Evolutionary conservation across 2,113 vertebrate genomes (phyloP), one percentile per base, ranked within the genome.

Genomic region (Rallus limicola): DNA sequence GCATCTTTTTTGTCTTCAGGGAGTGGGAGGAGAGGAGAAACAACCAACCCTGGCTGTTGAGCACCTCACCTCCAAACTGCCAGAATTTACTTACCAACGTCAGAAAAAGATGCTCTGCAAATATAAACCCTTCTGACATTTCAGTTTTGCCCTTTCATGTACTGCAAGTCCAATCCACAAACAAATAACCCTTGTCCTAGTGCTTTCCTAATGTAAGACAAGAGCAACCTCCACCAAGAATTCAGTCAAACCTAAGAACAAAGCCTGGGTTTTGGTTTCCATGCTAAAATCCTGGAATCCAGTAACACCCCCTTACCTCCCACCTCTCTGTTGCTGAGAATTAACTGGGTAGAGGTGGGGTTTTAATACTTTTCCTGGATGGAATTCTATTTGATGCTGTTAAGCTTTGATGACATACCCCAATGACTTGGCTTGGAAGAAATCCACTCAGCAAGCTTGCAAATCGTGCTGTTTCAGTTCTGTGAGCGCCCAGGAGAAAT

Each of bases 371-470:
- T 93, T 88, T 88, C 69, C 91, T 93, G 92, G 92, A 92, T 91
- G 96, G 86, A 95, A 95, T 97, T 89, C 91, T 89, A 95, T 96
- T 95, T 96, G 93, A 92, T 95, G 83, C 88, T 52, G 74, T 79
- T 96, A 95, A 95, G 92, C 96, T 96, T 97, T 97, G 91, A 94
- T 96, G 96, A 97, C 93, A 96, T 96, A 94, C 93, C 89, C 91
- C 96, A 95, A 89, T 82, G 96, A 92, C 91, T 96, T 95, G 44
- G 72, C 91, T 94, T 96, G 96, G 96, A 96, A 96, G 77, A 91
- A 97, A 96, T 97, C 95, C 96, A 96, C 93, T 92, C 87, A 97
- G 91, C 81, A 79, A 84, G 91, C 95, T 93, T 95, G 95, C 92
- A 96, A 96, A 97, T 96, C 93, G 93, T 16, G 55, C 96, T 93